Evolutionary conservation across 2,113 vertebrate genomes (phyloP).

Genomic region (Malurus cyaneus): DNA sequence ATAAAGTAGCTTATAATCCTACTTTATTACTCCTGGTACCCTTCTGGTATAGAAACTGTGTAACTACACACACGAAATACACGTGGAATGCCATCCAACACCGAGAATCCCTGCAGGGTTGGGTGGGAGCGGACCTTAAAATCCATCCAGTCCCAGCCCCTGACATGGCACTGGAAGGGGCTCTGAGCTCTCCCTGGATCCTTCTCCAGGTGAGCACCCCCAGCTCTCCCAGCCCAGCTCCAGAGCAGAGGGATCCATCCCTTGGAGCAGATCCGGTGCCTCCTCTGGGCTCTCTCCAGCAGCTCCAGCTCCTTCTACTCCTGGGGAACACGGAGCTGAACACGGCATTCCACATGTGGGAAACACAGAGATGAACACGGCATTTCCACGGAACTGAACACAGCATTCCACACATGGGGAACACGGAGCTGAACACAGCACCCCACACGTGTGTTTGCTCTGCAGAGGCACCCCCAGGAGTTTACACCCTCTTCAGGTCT

Average conservation of each 20-base stretch:
- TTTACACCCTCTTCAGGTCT: neutral
- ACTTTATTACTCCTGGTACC: neutral
- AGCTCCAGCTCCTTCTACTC: rapidly evolving
- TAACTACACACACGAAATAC: rapidly evolving
- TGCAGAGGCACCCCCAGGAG: neutral
- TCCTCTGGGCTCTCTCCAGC: neutral
- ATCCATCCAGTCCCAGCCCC: rapidly evolving
- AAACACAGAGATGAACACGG: neutral
- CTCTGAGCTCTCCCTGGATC: neutral
- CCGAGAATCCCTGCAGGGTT: neutral
- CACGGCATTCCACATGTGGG: neutral
- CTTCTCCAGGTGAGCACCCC: neutral
- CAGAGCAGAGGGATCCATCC: neutral
- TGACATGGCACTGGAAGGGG: neutral
- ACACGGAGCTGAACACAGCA: neutral
- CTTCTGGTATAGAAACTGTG: neutral
- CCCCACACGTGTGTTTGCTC: neutral
- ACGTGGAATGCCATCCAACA: neutral
- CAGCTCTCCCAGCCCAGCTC: neutral
- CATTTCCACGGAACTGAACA: neutral
- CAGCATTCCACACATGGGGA: neutral
- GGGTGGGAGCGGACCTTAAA: neutral
- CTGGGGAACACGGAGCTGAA: neutral
- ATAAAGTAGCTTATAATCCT: neutral
- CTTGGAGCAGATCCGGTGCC: neutral